Percentiles rank a stretch among this genome's conserved stretches.
Conservation (phyloP, 1,140 invertebrate species). For the Drosophila pectinifera region DNA sequence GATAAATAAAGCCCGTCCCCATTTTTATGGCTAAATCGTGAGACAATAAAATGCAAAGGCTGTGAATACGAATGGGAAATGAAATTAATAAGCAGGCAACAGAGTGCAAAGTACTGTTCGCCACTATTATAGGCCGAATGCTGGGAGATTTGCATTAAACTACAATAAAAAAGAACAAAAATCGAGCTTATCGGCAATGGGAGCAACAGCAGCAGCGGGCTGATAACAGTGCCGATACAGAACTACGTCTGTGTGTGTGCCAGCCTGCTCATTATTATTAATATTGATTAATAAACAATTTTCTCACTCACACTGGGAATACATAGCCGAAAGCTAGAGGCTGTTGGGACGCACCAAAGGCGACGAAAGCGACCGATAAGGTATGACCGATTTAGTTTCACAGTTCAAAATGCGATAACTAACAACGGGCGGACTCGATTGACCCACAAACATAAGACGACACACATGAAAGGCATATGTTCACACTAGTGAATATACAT, state of each 20-base stretch:
- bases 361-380: constrained; percentile 54
- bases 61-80: constrained; percentile 34
- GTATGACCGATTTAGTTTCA: constrained; percentile 76
- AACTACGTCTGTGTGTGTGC: constrained; percentile 21
- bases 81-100: constrained; percentile 25
- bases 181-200: constrained; percentile 32
- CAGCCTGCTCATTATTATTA: constrained; percentile 48
- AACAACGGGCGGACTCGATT: constrained; percentile 44
- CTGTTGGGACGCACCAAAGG: constrained; percentile 17
- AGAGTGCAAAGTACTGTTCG: constrained; percentile 60
- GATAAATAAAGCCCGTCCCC: constrained; percentile 45
- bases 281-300: constrained; percentile 78
- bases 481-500: constrained; percentile 8
- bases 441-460: constrained; percentile 54
- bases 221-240: constrained; percentile 51
- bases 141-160: constrained; percentile 49
- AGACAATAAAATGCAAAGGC: constrained; percentile 45
- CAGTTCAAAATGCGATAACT: constrained; percentile 56
- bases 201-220: constrained; percentile 28
- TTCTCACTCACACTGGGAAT: constrained; percentile 54
- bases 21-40: constrained; percentile 49
- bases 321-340: constrained; percentile 11
- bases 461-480: constrained; percentile 36
- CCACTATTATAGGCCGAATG: constrained; percentile 56
- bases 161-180: constrained; percentile 1